Percentiles rank a stretch among this genome's conserved stretches.
Conservation (phyloP, 2,888 invertebrate genomes). For the Tipula vernalis region DNA sequence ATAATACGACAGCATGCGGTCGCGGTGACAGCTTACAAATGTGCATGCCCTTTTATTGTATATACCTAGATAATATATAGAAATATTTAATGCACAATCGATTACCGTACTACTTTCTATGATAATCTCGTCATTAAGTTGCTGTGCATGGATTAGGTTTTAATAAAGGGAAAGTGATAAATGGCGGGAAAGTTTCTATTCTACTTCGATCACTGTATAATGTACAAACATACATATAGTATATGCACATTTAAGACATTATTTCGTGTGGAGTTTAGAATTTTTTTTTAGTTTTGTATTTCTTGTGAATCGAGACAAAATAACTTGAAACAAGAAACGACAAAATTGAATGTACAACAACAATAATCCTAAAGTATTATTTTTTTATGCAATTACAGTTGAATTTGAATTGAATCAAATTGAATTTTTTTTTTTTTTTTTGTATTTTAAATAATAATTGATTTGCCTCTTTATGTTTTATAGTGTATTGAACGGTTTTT, state of each 20-base stretch:
- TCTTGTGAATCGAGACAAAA: not conserved
- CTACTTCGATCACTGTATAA: not conserved
- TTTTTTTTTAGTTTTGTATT: not conserved
- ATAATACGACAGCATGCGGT: not conserved
- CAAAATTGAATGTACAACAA: not conserved
- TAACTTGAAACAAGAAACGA: not conserved
- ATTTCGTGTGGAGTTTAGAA: not conserved
- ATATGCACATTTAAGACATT: not conserved
- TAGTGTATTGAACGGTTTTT: not conserved
- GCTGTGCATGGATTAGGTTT: not conserved
- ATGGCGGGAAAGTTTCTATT: not conserved
- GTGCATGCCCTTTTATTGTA: not conserved
- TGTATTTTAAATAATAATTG: not conserved
- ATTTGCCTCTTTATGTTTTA: not conserved
- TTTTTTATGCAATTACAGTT: not conserved
- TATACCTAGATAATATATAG: too few relatives aligned
- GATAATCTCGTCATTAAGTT: not conserved
- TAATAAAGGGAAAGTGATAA: not conserved
- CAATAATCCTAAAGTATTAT: not conserved
- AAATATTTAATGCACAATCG: not conserved
- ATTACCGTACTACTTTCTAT: not conserved
- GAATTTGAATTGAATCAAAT: slow-evolving; percentile 4
- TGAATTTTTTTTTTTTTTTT: not conserved
- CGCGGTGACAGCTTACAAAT: not conserved
- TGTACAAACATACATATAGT: not conserved